Percentiles rank a stretch among this genome's conserved stretches.
Conservation (phyloP, 2,888 invertebrate species). For the Galerucella nymphaeae region DNA sequence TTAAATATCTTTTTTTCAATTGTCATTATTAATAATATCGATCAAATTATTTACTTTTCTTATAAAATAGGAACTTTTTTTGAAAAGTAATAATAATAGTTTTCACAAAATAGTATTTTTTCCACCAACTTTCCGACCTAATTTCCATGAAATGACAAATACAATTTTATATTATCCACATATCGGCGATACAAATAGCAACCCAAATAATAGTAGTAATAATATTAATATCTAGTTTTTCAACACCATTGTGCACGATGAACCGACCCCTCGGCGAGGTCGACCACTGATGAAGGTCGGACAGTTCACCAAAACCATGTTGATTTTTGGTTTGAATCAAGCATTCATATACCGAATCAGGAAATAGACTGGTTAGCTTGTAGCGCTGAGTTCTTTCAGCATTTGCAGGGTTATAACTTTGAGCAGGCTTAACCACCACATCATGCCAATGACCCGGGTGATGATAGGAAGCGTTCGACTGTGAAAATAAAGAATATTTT, state of each 20-base stretch:
- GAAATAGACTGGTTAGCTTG: slow-evolving; percentile 65
- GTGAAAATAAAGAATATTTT: slow-evolving; percentile 35
- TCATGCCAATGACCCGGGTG: slow-evolving; percentile 69
- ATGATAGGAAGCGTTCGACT: slow-evolving; percentile 68
- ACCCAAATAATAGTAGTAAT: background rate
- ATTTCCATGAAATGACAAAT: background rate
- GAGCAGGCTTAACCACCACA: slow-evolving; percentile 64
- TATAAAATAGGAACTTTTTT: too few relatives aligned
- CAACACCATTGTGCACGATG: slow-evolving; percentile 44
- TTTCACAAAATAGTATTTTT: background rate
- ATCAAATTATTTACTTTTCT: too few relatives aligned
- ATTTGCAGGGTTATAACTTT: slow-evolving; percentile 60
- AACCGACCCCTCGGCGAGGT: slow-evolving; percentile 61
- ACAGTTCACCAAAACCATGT: slow-evolving; percentile 69
- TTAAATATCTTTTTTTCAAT: too few relatives aligned
- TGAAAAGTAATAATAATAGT: background rate
- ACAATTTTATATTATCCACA: slow-evolving; percentile 3
- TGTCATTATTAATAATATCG: too few relatives aligned
- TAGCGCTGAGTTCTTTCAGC: slow-evolving; percentile 64
- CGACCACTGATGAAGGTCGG: slow-evolving; percentile 69
- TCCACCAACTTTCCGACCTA: background rate
- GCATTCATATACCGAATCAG: slow-evolving; percentile 69
- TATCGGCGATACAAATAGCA: slow-evolving; percentile 5
- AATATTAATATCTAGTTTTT: slow-evolving; percentile 3
- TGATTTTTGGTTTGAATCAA: slow-evolving; percentile 70